These are phyloP conservation scores for Tachina lurida DNA, from an alignment of 2,888 invertebrate species.

Conservation along the genomic window DNA sequence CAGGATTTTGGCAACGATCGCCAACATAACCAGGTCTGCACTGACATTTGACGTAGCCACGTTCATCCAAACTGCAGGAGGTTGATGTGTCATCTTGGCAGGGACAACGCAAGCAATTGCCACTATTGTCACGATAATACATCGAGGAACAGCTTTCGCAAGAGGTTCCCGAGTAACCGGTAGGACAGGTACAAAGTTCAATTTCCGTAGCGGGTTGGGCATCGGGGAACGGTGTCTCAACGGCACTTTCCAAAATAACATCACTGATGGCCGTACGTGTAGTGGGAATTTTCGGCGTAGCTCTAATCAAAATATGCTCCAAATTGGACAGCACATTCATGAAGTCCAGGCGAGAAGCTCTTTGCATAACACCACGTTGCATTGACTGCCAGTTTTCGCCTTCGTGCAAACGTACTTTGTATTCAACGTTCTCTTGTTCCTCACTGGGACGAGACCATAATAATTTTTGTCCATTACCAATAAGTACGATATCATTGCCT, in stretches of 20 bases:
- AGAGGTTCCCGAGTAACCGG: slow-evolving; percentile 91
- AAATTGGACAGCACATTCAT: slow-evolving; percentile 93
- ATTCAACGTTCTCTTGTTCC: slow-evolving; percentile 74
- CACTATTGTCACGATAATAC: slow-evolving; percentile 87
- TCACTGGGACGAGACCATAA: slow-evolving; percentile 85
- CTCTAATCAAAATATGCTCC: slow-evolving; percentile 91
- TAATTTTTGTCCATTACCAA: slow-evolving; percentile 90
- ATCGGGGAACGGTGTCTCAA: slow-evolving; percentile 83
- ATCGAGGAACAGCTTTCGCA: slow-evolving; percentile 90
- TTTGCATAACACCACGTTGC: slow-evolving; percentile 84
- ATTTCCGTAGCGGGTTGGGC: slow-evolving; percentile 88
- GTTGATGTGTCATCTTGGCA: slow-evolving; percentile 84
- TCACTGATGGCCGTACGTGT: slow-evolving; percentile 88
- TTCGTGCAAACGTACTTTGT: slow-evolving; percentile 87
- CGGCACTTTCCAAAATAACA: slow-evolving; percentile 92
- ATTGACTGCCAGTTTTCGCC: slow-evolving; percentile 87
- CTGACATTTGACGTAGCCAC: slow-evolving; percentile 87
- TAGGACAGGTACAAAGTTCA: slow-evolving; percentile 93
- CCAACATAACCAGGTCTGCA: slow-evolving; percentile 89
- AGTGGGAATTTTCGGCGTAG: slow-evolving; percentile 86
- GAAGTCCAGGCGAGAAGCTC: slow-evolving; percentile 90
- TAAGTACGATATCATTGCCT: slow-evolving; percentile 92
- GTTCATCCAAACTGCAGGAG: slow-evolving; percentile 84
- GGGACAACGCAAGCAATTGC: slow-evolving; percentile 86
- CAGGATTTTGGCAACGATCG: slow-evolving; percentile 85